Percentiles rank a stretch among this genome's conserved stretches.
Evolutionary conservation across 2,888 invertebrate species (phyloP).

Genomic region (Neocrepidodera transversa): DNA sequence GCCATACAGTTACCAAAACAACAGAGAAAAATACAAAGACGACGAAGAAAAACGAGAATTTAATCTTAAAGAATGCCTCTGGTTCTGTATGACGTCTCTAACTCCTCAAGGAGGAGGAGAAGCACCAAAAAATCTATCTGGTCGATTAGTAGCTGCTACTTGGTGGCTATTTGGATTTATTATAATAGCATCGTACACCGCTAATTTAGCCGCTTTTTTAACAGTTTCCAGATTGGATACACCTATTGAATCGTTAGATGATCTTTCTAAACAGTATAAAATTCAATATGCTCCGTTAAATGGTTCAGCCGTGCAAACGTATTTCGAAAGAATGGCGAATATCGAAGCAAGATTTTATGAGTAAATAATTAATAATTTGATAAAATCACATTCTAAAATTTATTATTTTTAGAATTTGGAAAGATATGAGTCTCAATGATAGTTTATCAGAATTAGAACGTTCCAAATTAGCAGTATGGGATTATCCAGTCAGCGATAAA

Average conservation of each 20-base stretch:
- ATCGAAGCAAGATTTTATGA: constrained; percentile 95
- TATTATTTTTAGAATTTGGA: constrained; percentile 85
- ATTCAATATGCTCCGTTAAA: constrained; percentile 93
- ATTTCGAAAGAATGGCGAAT: constrained; percentile 94
- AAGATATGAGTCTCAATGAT: constrained; percentile 96
- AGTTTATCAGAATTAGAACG: constrained; percentile 88
- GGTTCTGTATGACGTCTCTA: constrained; percentile 99
- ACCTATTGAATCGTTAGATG: constrained; percentile 91
- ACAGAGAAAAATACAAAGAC: constrained; percentile 88
- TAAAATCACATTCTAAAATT: no score
- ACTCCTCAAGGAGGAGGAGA: constrained; percentile 96
- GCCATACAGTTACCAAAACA: constrained; percentile 96
- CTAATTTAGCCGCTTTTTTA: constrained; percentile 95
- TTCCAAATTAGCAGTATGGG: constrained; percentile 96
- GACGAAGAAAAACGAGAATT: constrained; percentile 95
- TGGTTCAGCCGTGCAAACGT: constrained; percentile 89
- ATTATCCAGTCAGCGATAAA: constrained; percentile 97
- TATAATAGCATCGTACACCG: constrained; percentile 98
- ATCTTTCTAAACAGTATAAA: constrained; percentile 89
- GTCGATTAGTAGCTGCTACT: constrained; percentile 90
- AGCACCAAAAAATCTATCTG: constrained; percentile 92
- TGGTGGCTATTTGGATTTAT: constrained; percentile 99
- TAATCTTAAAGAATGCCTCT: constrained; percentile 93
- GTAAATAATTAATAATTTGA: constrained; percentile 62
- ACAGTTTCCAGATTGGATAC: constrained; percentile 93